A percentile compares a stretch with the other conserved stretches of the same genome.
Conservation (phyloP, 2,888 invertebrate species). For the Sphaeridia pumilis region DNA sequence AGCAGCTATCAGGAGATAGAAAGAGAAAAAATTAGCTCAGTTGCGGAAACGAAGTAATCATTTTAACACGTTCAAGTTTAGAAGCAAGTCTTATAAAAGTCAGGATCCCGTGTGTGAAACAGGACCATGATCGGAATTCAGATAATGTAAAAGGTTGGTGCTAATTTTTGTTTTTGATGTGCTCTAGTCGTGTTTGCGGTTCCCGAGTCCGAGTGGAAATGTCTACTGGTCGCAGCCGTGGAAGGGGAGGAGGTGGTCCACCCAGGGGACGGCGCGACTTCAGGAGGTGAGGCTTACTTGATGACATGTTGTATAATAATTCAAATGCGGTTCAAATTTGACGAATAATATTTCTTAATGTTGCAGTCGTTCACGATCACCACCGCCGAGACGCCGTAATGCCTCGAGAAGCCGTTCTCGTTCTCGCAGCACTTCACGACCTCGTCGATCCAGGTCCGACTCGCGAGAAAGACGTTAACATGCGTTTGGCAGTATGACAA, state of each 20-base stretch:
- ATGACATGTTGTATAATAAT: too few species aligned
- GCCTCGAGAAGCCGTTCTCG: slow-evolving; percentile 34
- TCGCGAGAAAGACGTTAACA: slow-evolving; percentile 32
- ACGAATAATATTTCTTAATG: neutral
- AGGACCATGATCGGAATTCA: too few species aligned
- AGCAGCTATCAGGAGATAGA: too few species aligned
- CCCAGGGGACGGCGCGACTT: slow-evolving; percentile 11
- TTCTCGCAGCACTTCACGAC: slow-evolving; percentile 28
- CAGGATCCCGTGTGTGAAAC: too few species aligned
- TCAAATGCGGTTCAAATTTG: too few species aligned
- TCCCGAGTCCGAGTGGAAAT: slow-evolving; percentile 83
- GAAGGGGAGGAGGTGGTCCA: slow-evolving; percentile 49
- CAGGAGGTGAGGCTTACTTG: slow-evolving; percentile 9
- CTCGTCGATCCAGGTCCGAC: slow-evolving; percentile 26
- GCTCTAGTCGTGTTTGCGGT: slow-evolving; percentile 67
- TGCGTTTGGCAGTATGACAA: too few species aligned
- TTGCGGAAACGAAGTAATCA: too few species aligned
- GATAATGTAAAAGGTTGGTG: too few species aligned
- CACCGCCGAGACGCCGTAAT: slow-evolving; percentile 29
- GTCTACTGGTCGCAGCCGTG: slow-evolving; percentile 74
- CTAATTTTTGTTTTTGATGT: too few species aligned
- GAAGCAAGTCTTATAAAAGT: too few species aligned
- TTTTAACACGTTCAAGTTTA: too few species aligned
- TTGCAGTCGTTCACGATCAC: slow-evolving; percentile 33
- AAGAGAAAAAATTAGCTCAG: too few species aligned